Evolutionary conservation across 1,140 invertebrate genomes (phyloP), one percentile per base, ranked within the genome.

Genomic region (Drosophila lini): DNA sequence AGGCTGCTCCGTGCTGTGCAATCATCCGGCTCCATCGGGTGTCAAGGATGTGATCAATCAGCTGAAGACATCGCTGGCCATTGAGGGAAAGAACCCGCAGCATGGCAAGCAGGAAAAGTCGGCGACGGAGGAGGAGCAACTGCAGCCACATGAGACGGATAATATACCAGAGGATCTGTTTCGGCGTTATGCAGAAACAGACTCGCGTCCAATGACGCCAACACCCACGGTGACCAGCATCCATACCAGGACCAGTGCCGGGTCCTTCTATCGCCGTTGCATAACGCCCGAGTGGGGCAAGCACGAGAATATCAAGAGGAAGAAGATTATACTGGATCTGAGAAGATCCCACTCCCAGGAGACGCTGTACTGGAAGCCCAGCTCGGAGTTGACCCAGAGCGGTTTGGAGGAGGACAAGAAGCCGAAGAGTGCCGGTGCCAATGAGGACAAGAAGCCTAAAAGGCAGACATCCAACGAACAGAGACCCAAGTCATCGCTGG

Each of bases 1-100:
- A 71, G 95, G 94, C 11, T 97, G 96, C 88, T 97, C 96, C 0
- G 94, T 97, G 7, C 93, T 97, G 3, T 97, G 96, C 93, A 97
- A 97, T 84, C 96, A 97, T 93, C 96, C 96, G 2, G 94, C 95
- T 13, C 96, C 96, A 61, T 94, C 93, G 19, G 95, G 95, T 68
- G 94, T 95, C 1, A 96, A 95, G 92, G 94, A 96, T 85, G 94
- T 95, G 28, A 94, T 97, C 1, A 94, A 94, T 78, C 93, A 94
- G 74, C 95, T 95, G 10, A 96, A 96, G 88, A 95, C 96, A 76
- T 93, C 94, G 62, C 95, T 95, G 94, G 95, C 84, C 36, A 84
- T 89, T 13, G 84, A 89, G 45, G 81, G 74, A 5, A 84, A 78
- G 13, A 57, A 79, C 45, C 61, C 48, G 10, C 53, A 69, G 47